Evolutionary conservation across 2,888 invertebrate genomes (phyloP).

Genomic region (Amiota minor): DNA sequence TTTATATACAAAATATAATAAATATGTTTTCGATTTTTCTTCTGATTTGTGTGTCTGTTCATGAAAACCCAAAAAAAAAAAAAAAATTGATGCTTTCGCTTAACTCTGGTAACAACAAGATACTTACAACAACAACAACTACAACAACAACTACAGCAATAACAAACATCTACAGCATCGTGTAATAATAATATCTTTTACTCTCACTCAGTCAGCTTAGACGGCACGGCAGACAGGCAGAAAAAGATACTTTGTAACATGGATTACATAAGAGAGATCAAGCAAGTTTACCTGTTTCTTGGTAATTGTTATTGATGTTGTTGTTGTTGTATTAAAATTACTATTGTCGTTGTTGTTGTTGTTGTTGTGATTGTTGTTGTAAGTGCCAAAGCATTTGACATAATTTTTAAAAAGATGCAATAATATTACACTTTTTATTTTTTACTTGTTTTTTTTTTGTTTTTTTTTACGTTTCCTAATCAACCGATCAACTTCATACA

Average conservation of each 20-base stretch:
- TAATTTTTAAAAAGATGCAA: slow-evolving; percentile 58
- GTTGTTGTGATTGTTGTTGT: slow-evolving; percentile 47
- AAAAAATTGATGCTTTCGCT: slow-evolving; percentile 25
- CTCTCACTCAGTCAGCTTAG: not conserved
- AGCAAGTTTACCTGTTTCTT: slow-evolving; percentile 61
- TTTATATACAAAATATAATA: no score
- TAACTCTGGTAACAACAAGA: not conserved
- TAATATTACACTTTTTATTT: slow-evolving; percentile 37
- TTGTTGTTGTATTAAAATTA: not conserved
- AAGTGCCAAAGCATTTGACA: slow-evolving; percentile 57
- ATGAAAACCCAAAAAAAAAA: not conserved
- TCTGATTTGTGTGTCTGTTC: no score
- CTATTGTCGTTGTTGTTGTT: slow-evolving; percentile 29
- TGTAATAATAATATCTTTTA: not conserved
- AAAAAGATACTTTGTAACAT: not conserved
- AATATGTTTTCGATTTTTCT: no score
- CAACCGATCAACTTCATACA: no score
- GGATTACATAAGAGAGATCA: slow-evolving; percentile 56
- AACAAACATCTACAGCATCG: not conserved
- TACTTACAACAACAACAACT: not conserved
- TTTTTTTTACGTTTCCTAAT: not conserved
- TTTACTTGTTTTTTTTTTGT: slow-evolving; percentile 44
- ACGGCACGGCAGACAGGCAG: not conserved
- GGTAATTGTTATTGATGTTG: slow-evolving; percentile 35
- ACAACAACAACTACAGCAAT: not conserved